Evolutionary conservation across 2,113 vertebrate genomes (phyloP), one percentile per base, ranked within the genome.

Genomic region (Emydocephalus ijimae): DNA sequence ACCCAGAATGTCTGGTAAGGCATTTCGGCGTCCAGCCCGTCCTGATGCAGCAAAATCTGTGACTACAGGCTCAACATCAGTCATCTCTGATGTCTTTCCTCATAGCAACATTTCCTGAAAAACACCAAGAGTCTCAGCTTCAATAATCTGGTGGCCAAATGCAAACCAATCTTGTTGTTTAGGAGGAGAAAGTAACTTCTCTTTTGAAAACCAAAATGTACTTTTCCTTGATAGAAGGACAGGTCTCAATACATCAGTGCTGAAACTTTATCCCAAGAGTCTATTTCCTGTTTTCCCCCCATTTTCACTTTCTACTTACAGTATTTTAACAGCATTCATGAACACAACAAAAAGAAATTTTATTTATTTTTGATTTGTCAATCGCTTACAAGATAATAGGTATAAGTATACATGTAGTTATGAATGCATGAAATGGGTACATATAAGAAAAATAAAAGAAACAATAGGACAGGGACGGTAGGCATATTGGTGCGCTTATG

Each of bases 31-130:
- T 89, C 98, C 98, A 5, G 98, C 96, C 93, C 98, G 97, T 88
- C 98, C 98, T 1, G 98, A 98, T 81, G 98, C 97, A 39, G 97
- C 98, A 95, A 99, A 99, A 95, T 97, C 98, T 94, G 97, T 97
- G 95, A 98, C 97, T 93, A 97, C 97, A 93, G 98, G 94, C 96
- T 99, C 98, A 97, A 98, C 98, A 97, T 99, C 98, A 97, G 98
- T 98, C 98, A 98, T 99, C 93, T 96, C 97, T 96, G 98, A 93
- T 93, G 92, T 96, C 97, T 97, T 89, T 98, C 98, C 94, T 98
- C 98, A 98, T 98, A 98, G 97, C 98, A 97, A 97, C 96, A 97
- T 97, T 98, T 98, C 94, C 43, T 94, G 69, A 94, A 0, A 90
- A 64, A 90, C 96, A 95, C 2, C 96, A 29, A 94, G 5, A 94